phyloP scores from a whole-genome alignment of 2,113 vertebrate genomes.

The Ochotona curzoniae region DNA sequence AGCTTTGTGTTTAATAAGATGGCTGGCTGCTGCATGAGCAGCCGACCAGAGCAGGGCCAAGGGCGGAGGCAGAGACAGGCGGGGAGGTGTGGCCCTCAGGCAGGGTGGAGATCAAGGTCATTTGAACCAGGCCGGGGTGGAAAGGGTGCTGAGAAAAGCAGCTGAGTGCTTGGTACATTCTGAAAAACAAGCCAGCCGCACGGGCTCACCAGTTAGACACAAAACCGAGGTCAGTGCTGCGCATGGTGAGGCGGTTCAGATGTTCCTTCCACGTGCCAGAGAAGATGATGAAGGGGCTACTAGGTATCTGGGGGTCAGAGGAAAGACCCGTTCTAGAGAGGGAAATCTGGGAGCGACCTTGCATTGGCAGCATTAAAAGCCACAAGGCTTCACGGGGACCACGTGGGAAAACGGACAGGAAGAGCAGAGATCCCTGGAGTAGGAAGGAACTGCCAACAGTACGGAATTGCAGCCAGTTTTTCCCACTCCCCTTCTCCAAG shows the following conservation, averaged over 20 bases:
- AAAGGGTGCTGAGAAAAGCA: background rate
- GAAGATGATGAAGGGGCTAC: background rate
- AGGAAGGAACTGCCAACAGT: background rate
- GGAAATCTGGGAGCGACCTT: background rate
- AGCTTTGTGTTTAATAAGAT: background rate
- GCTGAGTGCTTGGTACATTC: background rate
- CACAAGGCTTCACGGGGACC: background rate
- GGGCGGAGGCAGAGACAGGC: background rate
- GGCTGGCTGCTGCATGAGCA: background rate
- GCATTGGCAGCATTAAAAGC: background rate
- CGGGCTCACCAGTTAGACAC: background rate
- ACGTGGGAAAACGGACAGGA: rapidly evolving
- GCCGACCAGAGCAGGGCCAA: background rate
- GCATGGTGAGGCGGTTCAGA: background rate
- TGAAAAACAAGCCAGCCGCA: background rate
- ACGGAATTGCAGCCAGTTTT: background rate
- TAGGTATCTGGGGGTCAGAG: background rate
- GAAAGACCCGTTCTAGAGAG: background rate
- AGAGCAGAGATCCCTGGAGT: background rate
- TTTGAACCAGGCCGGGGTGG: background rate
- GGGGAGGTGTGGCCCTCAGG: background rate
- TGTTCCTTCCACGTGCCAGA: background rate
- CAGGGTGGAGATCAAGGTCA: background rate
- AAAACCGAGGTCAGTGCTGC: background rate
- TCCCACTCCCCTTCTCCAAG: background rate